A percentile compares a stretch with the other conserved stretches of the same genome.
Evolutionary conservation across 2,888 invertebrate species (phyloP).

Genomic region (Cataglyphis albicans): DNA sequence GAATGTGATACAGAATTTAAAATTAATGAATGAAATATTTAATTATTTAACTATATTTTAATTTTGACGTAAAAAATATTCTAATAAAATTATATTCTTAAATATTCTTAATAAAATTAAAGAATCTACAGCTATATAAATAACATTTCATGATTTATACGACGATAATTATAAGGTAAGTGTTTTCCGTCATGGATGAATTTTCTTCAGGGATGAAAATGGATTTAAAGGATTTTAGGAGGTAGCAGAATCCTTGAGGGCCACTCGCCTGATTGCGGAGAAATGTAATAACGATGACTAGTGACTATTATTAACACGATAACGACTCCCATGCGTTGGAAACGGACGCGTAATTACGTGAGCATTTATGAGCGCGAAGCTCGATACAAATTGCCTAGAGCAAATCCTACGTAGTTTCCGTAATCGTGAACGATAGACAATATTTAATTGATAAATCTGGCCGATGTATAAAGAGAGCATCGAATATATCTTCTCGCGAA

Average conservation of each 20-base stretch:
- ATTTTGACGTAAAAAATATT: neutral
- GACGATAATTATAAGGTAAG: constrained; percentile 30
- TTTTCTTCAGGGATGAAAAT: constrained; percentile 21
- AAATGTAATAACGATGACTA: constrained; percentile 38
- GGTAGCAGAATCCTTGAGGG: neutral
- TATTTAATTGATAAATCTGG: constrained; percentile 5
- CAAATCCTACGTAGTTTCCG: neutral
- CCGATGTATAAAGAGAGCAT: neutral
- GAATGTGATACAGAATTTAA: neutral
- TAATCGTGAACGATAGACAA: constrained; percentile 32
- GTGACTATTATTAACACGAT: constrained; percentile 20
- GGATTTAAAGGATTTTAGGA: constrained; percentile 5
- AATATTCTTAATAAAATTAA: constrained; percentile 8
- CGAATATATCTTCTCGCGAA: neutral
- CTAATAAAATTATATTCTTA: too few species aligned
- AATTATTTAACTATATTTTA: constrained; percentile 16
- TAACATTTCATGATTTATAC: constrained; percentile 27
- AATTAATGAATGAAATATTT: constrained; percentile 7
- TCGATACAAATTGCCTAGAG: constrained; percentile 26
- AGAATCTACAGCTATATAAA: neutral
- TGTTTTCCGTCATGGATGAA: constrained; percentile 4
- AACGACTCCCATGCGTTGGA: constrained; percentile 20
- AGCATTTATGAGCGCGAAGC: neutral
- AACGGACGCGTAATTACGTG: constrained; percentile 28
- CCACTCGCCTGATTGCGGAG: neutral